A percentile compares a stretch with the other conserved stretches of the same genome.
Evolutionary conservation across 2,113 vertebrate genomes (phyloP).

Genomic region (Sturnira hondurensis): DNA sequence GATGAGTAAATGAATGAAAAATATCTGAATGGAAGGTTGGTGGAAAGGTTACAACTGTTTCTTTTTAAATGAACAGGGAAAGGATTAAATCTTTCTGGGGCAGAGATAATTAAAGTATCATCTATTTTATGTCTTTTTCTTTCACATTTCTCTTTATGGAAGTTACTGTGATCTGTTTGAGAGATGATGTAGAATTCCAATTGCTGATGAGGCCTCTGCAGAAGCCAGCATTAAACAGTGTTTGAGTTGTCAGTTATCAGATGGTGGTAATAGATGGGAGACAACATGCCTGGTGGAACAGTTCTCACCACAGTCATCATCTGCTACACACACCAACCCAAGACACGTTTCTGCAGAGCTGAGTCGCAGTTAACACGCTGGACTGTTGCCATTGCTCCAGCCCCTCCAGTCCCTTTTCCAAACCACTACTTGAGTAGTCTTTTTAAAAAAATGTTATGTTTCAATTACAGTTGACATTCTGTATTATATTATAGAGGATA

Average conservation of each 20-base stretch:
- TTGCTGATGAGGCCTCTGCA: neutral
- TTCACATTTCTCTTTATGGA: slow-evolving; percentile 18
- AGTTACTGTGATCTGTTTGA: slow-evolving; percentile 22
- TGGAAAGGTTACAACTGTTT: neutral
- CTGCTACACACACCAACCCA: neutral
- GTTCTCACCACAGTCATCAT: slow-evolving; percentile 45
- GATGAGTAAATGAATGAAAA: neutral
- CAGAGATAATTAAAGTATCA: neutral
- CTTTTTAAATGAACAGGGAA: neutral
- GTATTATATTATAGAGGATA: neutral
- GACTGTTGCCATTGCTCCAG: neutral
- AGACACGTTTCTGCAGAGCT: neutral
- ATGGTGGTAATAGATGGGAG: slow-evolving; percentile 36
- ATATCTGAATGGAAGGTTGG: neutral
- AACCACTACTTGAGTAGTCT: neutral
- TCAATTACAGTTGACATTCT: neutral
- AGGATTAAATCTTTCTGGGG: neutral
- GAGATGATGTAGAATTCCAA: neutral
- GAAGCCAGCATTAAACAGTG: slow-evolving; percentile 29
- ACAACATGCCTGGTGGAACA: slow-evolving; percentile 19
- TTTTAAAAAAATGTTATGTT: neutral
- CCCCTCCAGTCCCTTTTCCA: neutral
- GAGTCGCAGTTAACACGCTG: neutral
- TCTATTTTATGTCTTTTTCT: neutral
- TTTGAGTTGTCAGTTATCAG: slow-evolving; percentile 61